Evolutionary conservation across 2,888 invertebrate species (phyloP), one percentile per base, ranked within the genome.

Genomic region (Tigriopus californicus): DNA sequence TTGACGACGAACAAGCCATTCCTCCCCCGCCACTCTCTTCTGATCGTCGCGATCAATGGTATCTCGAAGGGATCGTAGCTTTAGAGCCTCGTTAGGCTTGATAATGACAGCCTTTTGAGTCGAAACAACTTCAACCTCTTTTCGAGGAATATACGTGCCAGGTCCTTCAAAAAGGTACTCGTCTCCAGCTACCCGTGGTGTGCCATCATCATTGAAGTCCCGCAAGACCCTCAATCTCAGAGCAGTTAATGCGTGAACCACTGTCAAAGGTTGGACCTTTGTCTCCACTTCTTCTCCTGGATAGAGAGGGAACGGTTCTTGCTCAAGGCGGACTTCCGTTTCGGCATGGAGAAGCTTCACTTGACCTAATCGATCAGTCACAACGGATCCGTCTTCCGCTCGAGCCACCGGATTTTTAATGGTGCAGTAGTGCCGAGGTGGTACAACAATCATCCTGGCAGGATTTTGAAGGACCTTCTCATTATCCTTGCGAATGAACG

Each of bases 251-350:
- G 72, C 68, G 12, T 67, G 66, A 2, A 74, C 72, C 18, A 74
- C 69, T 64, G 68, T 68, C 58, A 74, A 64, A n/a, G 49, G 46
- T 24, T 25, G 41, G 15, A 61, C 62, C 18, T 56, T 44, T 33
- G 53, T 47, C 10, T 62, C 57, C 3, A 70, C 56, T 5, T 51
- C 54, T 66, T 75, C 75, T 18, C 75, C 74, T 15, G 74, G 74
- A 66, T 72, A 75, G 13, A 75, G 67, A 12, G 75, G 74, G 64
- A 75, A 75, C 2, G 75, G 74, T 12, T 73, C 73, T 64, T 73
- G 74, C 18, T 73, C 68, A 40, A 74, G 67, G n/a, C 63, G 47
- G 1, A 63, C 71, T 62, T 75, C 75, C 60, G 69, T 68, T 64
- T 75, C 74, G 60, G 73, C 75, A 65, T 74, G 72, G 6, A 65